Evolutionary conservation across 2,888 invertebrate species (phyloP).

Genomic region (Lepidonotus clava): DNA sequence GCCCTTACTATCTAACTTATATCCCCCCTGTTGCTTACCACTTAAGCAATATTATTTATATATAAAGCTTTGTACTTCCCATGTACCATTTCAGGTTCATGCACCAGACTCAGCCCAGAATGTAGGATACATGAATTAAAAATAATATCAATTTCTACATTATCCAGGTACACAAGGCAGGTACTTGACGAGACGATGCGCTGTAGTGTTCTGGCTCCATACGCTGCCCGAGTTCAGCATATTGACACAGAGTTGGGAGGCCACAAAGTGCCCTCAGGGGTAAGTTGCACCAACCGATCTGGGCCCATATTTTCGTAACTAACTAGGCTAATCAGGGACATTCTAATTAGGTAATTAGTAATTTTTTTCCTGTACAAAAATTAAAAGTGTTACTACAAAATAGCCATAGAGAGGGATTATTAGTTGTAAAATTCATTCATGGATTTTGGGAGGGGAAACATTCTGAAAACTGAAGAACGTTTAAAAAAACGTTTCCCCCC

Average conservation of each 20-base stretch:
- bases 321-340: neutral
- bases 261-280: slow-evolving; percentile 78
- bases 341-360: neutral
- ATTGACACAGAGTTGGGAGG: slow-evolving; percentile 78
- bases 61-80: too few species aligned
- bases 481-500: too few species aligned
- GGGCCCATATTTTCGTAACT: neutral
- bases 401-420: neutral
- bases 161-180: slow-evolving; percentile 76
- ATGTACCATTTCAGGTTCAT: too few species aligned
- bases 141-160: too few species aligned
- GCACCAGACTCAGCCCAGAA: too few species aligned
- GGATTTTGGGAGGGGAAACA: neutral
- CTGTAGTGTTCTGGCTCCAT: slow-evolving; percentile 77
- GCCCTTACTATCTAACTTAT: too few species aligned
- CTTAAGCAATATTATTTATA: too few species aligned
- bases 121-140: too few species aligned
- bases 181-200: slow-evolving; percentile 80
- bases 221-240: slow-evolving; percentile 77
- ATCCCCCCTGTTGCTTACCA: too few species aligned
- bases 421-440: neutral
- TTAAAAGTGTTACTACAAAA: too few species aligned
- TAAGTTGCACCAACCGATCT: slow-evolving; percentile 57
- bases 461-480: too few species aligned
- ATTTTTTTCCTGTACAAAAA: too few species aligned